phyloP scores from a whole-genome alignment of 2,888 invertebrate genomes.

The Hemaris fuciformis region DNA sequence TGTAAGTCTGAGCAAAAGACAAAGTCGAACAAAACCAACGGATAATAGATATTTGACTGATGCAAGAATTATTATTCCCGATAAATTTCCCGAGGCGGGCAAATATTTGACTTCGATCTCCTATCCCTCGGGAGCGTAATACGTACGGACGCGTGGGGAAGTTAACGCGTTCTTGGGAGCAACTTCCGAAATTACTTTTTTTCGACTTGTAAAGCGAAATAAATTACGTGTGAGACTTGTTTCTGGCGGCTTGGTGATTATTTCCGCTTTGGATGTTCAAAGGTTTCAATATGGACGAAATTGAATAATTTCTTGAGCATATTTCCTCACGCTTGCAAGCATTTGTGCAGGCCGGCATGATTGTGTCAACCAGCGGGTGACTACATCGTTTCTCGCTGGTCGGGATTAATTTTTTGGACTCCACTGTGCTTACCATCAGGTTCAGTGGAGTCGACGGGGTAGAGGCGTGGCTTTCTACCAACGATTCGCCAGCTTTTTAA shows the following conservation, averaged over 20 bases:
- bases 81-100: neutral
- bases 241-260: neutral
- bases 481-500: too few relatives aligned
- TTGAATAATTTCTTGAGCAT: too few relatives aligned
- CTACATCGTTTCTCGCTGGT: too few relatives aligned
- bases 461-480: too few relatives aligned
- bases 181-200: neutral
- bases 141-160: neutral
- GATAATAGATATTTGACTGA: neutral
- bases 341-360: too few relatives aligned
- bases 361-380: too few relatives aligned
- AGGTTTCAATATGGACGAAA: neutral
- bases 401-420: too few relatives aligned
- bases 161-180: neutral
- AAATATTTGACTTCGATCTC: slow-evolving; percentile 2
- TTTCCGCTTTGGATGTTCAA: neutral
- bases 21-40: neutral
- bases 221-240: neutral
- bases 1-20: neutral
- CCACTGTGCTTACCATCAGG: too few relatives aligned
- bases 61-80: neutral
- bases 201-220: neutral
- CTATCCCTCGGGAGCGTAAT: neutral
- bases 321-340: too few relatives aligned
- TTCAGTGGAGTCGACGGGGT: too few relatives aligned